Conservation (phyloP, 2,113 vertebrate genomes). For the Elanoides forficatus region DNA sequence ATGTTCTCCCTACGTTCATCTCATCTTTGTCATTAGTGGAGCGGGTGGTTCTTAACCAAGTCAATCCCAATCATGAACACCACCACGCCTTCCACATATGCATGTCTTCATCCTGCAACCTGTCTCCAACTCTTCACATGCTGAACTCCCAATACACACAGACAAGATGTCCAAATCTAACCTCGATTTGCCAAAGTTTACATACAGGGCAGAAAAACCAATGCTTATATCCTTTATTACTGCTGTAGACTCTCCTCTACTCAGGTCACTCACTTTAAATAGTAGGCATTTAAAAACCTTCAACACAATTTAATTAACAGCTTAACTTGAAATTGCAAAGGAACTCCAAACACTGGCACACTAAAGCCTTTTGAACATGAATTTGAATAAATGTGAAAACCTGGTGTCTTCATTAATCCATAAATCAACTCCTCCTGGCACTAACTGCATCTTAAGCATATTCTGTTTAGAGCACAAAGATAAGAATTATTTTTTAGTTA, state of each 20-base stretch:
- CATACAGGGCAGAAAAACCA: not conserved
- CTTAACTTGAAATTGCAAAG: conserved; percentile 13
- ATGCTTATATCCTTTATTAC: not conserved
- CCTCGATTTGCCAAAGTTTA: not conserved
- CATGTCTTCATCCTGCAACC: not conserved
- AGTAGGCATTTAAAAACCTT: not conserved
- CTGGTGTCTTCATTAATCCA: not conserved
- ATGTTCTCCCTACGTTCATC: not conserved
- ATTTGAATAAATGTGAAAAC: not conserved
- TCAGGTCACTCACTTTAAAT: not conserved
- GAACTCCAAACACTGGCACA: not conserved
- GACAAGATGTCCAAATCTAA: not conserved
- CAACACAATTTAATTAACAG: conserved; percentile 1
- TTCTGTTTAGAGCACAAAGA: not conserved
- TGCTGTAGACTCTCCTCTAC: not conserved
- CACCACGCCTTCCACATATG: not conserved
- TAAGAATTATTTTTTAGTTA: not conserved
- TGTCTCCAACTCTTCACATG: not conserved
- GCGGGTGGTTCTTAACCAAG: not conserved
- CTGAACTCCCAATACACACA: not conserved
- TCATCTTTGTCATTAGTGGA: not conserved
- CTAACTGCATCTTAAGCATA: not conserved
- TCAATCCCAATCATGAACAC: not conserved
- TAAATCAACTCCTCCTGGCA: not conserved
- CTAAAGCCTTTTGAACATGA: not conserved